Evolutionary conservation across 2,113 vertebrate genomes (phyloP), one percentile per base, ranked within the genome.

Genomic region (Nothocercus nigrocapillus): DNA sequence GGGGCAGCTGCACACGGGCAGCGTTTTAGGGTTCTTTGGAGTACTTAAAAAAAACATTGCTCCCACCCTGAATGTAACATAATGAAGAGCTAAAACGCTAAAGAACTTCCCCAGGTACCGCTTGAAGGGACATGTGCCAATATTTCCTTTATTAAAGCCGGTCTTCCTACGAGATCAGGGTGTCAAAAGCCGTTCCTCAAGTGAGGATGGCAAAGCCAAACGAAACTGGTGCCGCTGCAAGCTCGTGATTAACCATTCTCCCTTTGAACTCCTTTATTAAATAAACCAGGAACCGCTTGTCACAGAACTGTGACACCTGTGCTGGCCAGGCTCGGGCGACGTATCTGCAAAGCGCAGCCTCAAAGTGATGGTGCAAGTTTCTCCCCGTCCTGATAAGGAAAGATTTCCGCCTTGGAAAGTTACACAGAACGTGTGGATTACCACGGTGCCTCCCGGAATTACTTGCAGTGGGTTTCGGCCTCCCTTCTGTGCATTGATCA

Each of bases 21-120:
- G 42, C 51, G 93, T 94, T 92, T 85, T 58, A 90, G 82, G 85
- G 67, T 32, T 51, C 81, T 94, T 82, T 80, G 34, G 47, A 95
- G 74, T 11, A 11, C 56, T 81, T 13, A 15, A 9, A 34, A 70
- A 53, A 28, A 21, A 15, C 38, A 6, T 8, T 32, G 10, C 51
- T 34, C 3, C n/a, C 25, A 56, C 17, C 47, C 62, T 32, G 24
- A 36, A 58, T 0, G 19, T 1, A 54, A 32, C 22, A 54, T 49
- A 38, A 54, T 21, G 27, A 34, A 51, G 56, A 36, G 12, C 24
- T 19, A 27, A 53, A 56, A 67, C n/a, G n/a, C 8, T 4, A 38
- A 34, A 74, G 42, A 28, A 25, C 27, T 61, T 83, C 72, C 56
- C 6, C 1, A 54, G 47, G 49, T 12, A 56, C 10, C 64, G n/a